Evolutionary conservation across 2,797 vertebrate genomes (phyloP).

Genomic region (Lerista edwardsae): DNA sequence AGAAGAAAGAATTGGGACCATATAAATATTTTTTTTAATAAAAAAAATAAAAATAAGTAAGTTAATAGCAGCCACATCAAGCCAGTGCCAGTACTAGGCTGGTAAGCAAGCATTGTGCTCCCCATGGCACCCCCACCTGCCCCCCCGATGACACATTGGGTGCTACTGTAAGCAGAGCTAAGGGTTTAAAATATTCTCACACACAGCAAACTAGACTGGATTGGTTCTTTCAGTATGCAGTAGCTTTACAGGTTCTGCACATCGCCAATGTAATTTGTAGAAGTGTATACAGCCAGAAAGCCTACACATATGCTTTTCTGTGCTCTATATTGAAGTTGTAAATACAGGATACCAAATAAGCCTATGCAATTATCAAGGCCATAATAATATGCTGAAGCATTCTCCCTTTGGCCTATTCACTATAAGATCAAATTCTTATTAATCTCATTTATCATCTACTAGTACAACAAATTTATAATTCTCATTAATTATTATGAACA

Average conservation of each 20-base stretch:
- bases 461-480: constrained; percentile 14
- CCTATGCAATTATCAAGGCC: not conserved
- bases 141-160: too few relatives aligned
- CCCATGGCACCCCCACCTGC: too few relatives aligned
- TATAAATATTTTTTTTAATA: too few relatives aligned
- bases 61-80: too few relatives aligned
- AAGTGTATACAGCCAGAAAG: not conserved
- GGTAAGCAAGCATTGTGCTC: too few relatives aligned
- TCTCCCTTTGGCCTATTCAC: not conserved
- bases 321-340: not conserved
- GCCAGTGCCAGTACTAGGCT: too few relatives aligned
- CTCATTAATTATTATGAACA: constrained; percentile 1
- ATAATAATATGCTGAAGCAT: constrained; percentile 17
- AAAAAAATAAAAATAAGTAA: too few relatives aligned
- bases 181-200: too few relatives aligned
- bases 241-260: not conserved
- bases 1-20: too few relatives aligned
- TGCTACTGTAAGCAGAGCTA: too few relatives aligned
- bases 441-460: constrained; percentile 5
- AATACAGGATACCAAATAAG: not conserved
- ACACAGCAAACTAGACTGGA: too few relatives aligned
- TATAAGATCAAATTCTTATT: not conserved
- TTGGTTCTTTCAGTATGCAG: not conserved
- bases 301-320: not conserved
- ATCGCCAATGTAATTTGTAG: not conserved